Conservation (phyloP, 2,113 vertebrate genomes). For the Leptobrachium ailaonicum region DNA sequence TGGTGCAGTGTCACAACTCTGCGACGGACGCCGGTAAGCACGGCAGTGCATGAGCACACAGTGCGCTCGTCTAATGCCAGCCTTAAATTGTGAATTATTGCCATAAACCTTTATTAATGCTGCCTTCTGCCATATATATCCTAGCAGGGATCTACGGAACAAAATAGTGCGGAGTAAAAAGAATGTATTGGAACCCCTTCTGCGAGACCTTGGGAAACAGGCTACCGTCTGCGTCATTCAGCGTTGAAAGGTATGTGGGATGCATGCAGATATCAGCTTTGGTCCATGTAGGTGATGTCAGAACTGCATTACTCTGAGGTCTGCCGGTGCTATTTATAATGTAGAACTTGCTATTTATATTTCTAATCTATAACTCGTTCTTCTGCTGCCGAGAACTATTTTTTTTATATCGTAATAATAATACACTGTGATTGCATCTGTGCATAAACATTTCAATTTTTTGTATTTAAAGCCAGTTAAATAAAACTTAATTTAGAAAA, state of each 20-base stretch:
- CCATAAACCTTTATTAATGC: too few relatives aligned
- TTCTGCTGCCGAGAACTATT: neutral
- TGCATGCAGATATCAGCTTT: constrained; percentile 16
- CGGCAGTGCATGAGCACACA: too few relatives aligned
- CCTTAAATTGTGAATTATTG: too few relatives aligned
- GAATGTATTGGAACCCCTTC: neutral
- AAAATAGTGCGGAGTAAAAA: neutral
- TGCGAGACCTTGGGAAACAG: neutral
- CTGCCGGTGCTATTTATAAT: constrained; percentile 27
- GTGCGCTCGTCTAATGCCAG: too few relatives aligned
- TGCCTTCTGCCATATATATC: too few relatives aligned
- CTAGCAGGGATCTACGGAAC: neutral
- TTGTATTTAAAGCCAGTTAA: too few relatives aligned
- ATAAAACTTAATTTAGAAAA: too few relatives aligned
- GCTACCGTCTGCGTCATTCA: neutral
- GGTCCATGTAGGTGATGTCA: constrained; percentile 12
- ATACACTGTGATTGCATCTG: too few relatives aligned
- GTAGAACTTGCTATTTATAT: neutral
- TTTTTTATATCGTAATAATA: neutral
- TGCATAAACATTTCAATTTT: too few relatives aligned
- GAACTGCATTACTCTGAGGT: constrained; percentile 7
- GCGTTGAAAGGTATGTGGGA: constrained; percentile 37
- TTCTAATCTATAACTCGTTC: neutral
- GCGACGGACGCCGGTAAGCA: too few relatives aligned
- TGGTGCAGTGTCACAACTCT: too few relatives aligned